phyloP scores from a whole-genome alignment of 2,797 vertebrate species.

The Sebastes nivosus region DNA sequence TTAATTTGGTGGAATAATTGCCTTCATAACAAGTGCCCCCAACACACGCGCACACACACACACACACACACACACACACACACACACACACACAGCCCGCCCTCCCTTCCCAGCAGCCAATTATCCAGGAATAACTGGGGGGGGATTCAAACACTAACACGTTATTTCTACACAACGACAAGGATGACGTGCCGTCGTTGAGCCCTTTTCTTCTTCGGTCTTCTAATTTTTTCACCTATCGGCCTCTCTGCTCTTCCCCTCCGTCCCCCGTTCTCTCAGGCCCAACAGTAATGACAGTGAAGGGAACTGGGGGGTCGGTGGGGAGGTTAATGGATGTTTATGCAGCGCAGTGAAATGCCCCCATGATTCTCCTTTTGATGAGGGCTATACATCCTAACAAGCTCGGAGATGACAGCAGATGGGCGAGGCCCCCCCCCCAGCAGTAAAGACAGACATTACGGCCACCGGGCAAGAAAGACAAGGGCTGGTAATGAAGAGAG shows the following conservation, averaged over 20 bases:
- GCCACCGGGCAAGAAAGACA: constrained; percentile 44
- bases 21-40: constrained; percentile 27
- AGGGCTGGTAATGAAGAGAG: constrained; percentile 60
- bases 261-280: constrained; percentile 35
- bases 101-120: constrained; percentile 40
- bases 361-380: constrained; percentile 29
- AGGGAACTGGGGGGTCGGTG: not conserved
- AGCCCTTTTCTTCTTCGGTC: not conserved
- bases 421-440: constrained; percentile 8
- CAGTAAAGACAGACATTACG: constrained; percentile 47
- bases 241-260: not conserved
- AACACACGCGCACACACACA: not conserved
- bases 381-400: constrained; percentile 52
- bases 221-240: not conserved
- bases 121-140: constrained; percentile 71
- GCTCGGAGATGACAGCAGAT: constrained; percentile 36
- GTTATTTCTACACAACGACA: constrained; percentile 65
- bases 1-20: constrained; percentile 63
- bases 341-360: not conserved
- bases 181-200: not conserved
- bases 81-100: not conserved
- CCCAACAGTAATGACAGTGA: constrained; percentile 61
- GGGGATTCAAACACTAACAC: constrained; percentile 22
- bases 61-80: not conserved
- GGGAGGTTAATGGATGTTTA: constrained; percentile 21